Conservation (phyloP, 1,140 invertebrate genomes). For the Zaprionus lachaisei region DNA sequence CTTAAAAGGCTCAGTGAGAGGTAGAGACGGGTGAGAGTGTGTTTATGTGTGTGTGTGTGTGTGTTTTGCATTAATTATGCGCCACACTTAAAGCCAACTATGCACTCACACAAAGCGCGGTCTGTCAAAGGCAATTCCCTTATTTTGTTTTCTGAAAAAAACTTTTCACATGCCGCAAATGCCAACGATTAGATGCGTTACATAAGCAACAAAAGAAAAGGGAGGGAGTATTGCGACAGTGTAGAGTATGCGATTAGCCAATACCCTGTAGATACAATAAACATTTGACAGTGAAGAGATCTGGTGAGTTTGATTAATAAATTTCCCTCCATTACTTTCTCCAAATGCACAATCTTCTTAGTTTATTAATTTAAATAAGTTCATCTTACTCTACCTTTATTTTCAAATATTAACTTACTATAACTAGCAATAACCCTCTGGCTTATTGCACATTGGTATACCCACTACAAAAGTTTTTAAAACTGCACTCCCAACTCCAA, state of each 20-base stretch:
- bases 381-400: too few relatives aligned
- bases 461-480: conserved; percentile 1
- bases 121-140: conserved; percentile 31
- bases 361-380: not conserved
- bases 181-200: conserved; percentile 66
- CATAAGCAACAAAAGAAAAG: conserved; percentile 22
- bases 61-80: conserved; percentile 56
- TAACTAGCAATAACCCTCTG: not conserved
- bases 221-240: not conserved
- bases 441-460: not conserved
- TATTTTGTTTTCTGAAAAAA: conserved; percentile 25
- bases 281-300: not conserved
- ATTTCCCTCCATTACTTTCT: too few relatives aligned
- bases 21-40: not conserved
- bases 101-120: conserved; percentile 23
- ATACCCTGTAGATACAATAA: conserved; percentile 6
- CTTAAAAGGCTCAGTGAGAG: conserved; percentile 39
- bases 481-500: conserved; percentile 24
- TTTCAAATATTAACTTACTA: too few relatives aligned
- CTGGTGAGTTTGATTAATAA: too few relatives aligned
- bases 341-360: not conserved
- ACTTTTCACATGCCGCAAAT: conserved; percentile 56
- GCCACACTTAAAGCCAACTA: conserved; percentile 58
- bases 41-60: conserved; percentile 18
- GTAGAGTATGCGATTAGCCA: not conserved